Evolutionary conservation across 35 echinoderm and acorn worm genomes (phyloP).

Genomic region (Diadema setosum): DNA sequence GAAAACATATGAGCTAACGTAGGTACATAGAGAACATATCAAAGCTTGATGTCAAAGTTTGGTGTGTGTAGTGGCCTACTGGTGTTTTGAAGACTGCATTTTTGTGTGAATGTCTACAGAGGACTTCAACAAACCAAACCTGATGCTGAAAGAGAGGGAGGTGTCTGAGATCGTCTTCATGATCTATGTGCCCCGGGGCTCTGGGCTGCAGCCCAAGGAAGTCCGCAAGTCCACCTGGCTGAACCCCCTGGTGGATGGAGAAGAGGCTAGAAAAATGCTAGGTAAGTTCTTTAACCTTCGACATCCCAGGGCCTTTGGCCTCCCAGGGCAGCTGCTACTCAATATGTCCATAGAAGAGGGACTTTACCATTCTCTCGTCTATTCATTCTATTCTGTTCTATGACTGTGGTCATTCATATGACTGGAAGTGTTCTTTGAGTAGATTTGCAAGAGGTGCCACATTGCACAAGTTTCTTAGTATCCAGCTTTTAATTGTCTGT

Average conservation of each 20-base stretch:
- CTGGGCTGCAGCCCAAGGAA: constrained; percentile 44
- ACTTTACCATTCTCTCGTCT: background rate
- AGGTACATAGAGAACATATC: too few relatives aligned
- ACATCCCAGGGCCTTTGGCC: background rate
- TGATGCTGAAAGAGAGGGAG: constrained; percentile 69
- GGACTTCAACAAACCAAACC: constrained; percentile 56
- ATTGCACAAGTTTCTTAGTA: too few relatives aligned
- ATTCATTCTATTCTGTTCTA: too few relatives aligned
- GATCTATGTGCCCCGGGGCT: constrained; percentile 87
- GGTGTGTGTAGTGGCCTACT: too few relatives aligned
- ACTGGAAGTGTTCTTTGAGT: too few relatives aligned
- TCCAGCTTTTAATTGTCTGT: too few relatives aligned
- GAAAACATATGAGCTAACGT: too few relatives aligned
- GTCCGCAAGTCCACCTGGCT: constrained; percentile 91
- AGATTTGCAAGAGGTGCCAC: too few relatives aligned
- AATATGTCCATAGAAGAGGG: background rate
- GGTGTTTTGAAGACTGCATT: too few relatives aligned
- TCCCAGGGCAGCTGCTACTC: background rate
- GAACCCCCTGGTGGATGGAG: constrained; percentile 85
- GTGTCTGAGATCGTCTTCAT: constrained; percentile 76
- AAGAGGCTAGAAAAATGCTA: constrained; percentile 77
- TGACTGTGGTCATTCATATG: too few relatives aligned
- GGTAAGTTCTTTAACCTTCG: constrained; percentile 23
- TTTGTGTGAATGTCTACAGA: constrained; percentile 37
- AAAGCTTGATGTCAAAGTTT: too few relatives aligned